A percentile compares a stretch with the other conserved stretches of the same genome.
These are phyloP conservation scores for Haplochromis vanheusdeni DNA, from an alignment of 2,113 vertebrate species.

Conservation along the genomic window DNA sequence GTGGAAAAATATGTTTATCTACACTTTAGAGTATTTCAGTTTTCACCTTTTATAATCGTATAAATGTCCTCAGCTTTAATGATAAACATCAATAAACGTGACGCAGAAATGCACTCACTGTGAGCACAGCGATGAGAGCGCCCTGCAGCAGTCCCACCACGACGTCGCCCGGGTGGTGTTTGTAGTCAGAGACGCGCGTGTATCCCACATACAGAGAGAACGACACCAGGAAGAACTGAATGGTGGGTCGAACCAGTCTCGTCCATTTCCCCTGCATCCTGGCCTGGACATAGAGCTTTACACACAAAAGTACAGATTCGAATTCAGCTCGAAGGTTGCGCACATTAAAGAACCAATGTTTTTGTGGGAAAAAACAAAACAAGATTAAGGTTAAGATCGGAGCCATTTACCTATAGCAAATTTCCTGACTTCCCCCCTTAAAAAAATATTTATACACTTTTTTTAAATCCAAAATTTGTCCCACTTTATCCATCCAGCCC, in stretches of 20 bases:
- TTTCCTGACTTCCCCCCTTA: not conserved
- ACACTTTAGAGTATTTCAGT: not conserved
- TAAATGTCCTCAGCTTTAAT: not conserved
- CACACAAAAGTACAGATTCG: not conserved
- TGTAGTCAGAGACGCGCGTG: constrained; percentile 88
- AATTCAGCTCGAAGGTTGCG: not conserved
- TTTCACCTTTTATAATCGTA: not conserved
- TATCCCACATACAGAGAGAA: constrained; percentile 85
- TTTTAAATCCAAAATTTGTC: not conserved
- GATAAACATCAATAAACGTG: not conserved
- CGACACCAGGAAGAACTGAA: constrained; percentile 89
- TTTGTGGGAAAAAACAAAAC: not conserved
- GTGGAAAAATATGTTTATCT: not conserved
- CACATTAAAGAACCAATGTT: not conserved
- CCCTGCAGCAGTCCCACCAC: constrained; percentile 89
- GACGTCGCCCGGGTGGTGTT: constrained; percentile 94
- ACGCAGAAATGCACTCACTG: constrained; percentile 63
- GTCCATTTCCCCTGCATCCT: constrained; percentile 85
- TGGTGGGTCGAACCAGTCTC: constrained; percentile 82
- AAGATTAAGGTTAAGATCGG: not conserved
- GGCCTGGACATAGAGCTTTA: constrained; percentile 85
- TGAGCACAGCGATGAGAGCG: constrained; percentile 82
- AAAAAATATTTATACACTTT: not conserved
- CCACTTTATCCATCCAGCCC: not conserved
- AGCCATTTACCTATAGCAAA: not conserved